Base-by-base conservation (phyloP, 2,797 vertebrate species). In the Psittacula derbiana region DNA sequence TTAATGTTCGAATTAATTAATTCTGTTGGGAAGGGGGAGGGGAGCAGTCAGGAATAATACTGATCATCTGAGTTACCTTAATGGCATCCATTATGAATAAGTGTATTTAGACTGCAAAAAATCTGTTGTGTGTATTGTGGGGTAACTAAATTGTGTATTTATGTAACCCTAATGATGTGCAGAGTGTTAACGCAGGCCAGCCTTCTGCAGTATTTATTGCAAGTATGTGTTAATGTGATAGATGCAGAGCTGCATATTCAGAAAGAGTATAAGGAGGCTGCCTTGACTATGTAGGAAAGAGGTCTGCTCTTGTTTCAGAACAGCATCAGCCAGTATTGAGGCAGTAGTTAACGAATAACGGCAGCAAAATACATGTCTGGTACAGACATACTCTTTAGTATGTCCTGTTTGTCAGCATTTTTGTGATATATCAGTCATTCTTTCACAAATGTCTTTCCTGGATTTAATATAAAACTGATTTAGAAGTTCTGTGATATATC, bases 1-100 rank as follows among this genome's bases (percentile, higher is more conserved):
- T 86, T 52, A 84, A 76, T 43, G 41, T 41, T 75, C 58, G 0
- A 69, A 58, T 69, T 78, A 49, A 74, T 25, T 76, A 14, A 80
- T 33, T 69, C 6, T 19, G 17, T 30, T 30, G 14, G 3, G 27
- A 2, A 2, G 3, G 2, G 2, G 6, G 3, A 1, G 1, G 3
- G 12, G 16, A 36, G 2, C 49, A 49, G 12, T 62, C 16, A 62
- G 46, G 19, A 47, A 50, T 20, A 53, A 46, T 61, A 53, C 16
- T 43, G 24, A 52, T 60, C 28, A 41, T 80, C 40, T 49, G 46
- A 50, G 28, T 66, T 89, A 46, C 31, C 36, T 83, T 53, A 74
- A 60, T 33, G 9, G 1, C 24, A 31, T 60, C 8, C 24, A 4
- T 43, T 91, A 43, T 0, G 2, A 88, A 5, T 57, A 31, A 33